These are phyloP conservation scores for Actinopyga echinites DNA, from an alignment of 53 echinoderm and acorn worm species.

Conservation along the genomic window DNA sequence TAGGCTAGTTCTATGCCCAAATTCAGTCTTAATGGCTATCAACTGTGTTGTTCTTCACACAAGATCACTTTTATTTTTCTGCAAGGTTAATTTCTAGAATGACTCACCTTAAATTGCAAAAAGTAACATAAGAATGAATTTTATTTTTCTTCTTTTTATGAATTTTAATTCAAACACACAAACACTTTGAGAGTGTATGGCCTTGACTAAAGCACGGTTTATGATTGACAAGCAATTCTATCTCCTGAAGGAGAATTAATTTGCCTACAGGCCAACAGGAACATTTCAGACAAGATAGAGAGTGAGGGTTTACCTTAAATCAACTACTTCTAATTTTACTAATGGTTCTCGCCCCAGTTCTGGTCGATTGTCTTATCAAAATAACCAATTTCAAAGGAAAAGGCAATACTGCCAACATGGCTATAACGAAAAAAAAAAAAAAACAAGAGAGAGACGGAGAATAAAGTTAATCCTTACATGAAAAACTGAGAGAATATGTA, in stretches of 20 bases:
- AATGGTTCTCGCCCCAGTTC: constrained; percentile 39
- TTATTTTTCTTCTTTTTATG: too few relatives aligned
- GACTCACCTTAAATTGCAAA: too few relatives aligned
- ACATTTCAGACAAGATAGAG: not conserved
- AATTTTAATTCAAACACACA: too few relatives aligned
- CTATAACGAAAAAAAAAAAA: not conserved
- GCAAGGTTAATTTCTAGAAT: too few relatives aligned
- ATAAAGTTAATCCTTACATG: too few relatives aligned
- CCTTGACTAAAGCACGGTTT: not conserved
- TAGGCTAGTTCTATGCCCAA: too few relatives aligned
- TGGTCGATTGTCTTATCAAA: constrained; percentile 32
- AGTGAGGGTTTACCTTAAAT: constrained; percentile 27
- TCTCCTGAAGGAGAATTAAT: constrained; percentile 26
- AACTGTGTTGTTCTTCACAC: too few relatives aligned
- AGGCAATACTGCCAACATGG: not conserved
- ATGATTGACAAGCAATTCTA: constrained; percentile 6
- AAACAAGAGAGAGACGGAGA: too few relatives aligned
- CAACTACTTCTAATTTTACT: constrained; percentile 31
- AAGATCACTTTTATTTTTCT: too few relatives aligned
- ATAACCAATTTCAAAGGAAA: constrained; percentile 10
- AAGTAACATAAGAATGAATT: too few relatives aligned
- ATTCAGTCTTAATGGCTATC: too few relatives aligned
- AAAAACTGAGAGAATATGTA: not conserved
- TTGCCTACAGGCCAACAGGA: constrained; percentile 14
- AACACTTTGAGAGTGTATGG: too few relatives aligned